These are phyloP conservation scores for Polydrusus tereticollis DNA, from an alignment of 2,888 invertebrate genomes.

Conservation along the genomic window DNA sequence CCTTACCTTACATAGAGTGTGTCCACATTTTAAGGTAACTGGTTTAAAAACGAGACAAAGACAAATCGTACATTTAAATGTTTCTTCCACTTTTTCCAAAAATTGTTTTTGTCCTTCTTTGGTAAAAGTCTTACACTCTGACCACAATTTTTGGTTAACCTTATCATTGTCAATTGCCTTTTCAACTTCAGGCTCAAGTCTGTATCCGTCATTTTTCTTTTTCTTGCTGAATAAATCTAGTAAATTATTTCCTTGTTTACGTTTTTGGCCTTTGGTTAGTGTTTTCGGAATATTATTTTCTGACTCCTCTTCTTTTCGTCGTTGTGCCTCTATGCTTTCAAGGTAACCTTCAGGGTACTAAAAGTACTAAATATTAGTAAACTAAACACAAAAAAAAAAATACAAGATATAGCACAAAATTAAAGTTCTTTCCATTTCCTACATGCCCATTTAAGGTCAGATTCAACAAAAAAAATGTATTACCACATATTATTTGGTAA, in stretches of 20 bases:
- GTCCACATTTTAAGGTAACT: conserved; percentile 79
- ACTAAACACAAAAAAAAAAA: too few species aligned
- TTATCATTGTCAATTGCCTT: conserved; percentile 71
- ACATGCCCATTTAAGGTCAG: too few species aligned
- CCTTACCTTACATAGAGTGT: conserved; percentile 82
- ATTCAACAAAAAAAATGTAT: too few species aligned
- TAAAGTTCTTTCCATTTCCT: too few species aligned
- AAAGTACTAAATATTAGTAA: conserved; percentile 25
- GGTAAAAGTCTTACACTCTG: conserved; percentile 70
- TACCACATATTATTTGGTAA: too few species aligned
- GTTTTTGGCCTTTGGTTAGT: conserved; percentile 54
- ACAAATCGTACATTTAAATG: conserved; percentile 85
- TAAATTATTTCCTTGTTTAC: conserved; percentile 21
- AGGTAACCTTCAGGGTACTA: conserved; percentile 79
- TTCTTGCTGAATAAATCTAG: conserved; percentile 61
- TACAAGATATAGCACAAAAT: too few species aligned
- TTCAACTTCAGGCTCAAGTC: conserved; percentile 59
- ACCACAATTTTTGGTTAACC: conserved; percentile 77
- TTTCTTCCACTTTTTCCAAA: conserved; percentile 73
- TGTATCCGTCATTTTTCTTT: conserved; percentile 62
- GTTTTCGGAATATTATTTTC: conserved; percentile 55
- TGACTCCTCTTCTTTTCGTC: conserved; percentile 57
- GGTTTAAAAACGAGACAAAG: conserved; percentile 80
- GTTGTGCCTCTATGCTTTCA: conserved; percentile 71
- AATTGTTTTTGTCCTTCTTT: conserved; percentile 73